Evolutionary conservation across 2,797 vertebrate species (phyloP).

Genomic region (Danio tinwini): DNA sequence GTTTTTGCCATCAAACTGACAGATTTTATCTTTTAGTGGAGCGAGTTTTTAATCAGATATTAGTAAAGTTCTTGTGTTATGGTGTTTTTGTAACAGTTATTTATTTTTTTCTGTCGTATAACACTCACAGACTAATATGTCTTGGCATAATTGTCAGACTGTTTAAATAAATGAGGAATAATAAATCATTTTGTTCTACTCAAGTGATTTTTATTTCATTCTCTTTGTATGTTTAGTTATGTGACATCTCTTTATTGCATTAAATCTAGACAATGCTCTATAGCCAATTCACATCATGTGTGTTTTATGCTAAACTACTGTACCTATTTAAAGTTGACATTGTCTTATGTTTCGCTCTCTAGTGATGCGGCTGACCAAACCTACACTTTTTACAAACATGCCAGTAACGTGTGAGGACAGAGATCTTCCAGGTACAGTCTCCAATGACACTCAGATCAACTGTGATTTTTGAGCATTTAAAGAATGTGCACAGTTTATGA

Average conservation of each 20-base stretch:
- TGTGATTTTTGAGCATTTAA: neutral
- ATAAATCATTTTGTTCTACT: neutral
- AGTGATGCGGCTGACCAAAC: slow-evolving; percentile 99
- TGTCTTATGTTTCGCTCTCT: slow-evolving; percentile 60
- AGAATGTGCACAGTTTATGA: neutral
- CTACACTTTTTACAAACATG: slow-evolving; percentile 97
- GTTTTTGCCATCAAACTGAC: neutral
- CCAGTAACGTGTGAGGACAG: slow-evolving; percentile 96
- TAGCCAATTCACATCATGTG: neutral
- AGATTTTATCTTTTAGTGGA: neutral
- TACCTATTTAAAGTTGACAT: neutral
- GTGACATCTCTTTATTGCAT: neutral
- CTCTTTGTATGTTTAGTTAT: neutral
- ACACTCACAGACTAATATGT: neutral
- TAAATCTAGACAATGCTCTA: neutral
- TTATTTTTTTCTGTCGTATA: neutral
- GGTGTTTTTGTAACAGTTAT: neutral
- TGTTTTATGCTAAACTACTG: neutral
- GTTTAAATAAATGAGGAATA: neutral
- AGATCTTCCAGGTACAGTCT: slow-evolving; percentile 93
- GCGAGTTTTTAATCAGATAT: neutral
- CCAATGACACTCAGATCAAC: neutral
- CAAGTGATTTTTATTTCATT: neutral
- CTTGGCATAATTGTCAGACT: neutral
- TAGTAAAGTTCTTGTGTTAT: too few species aligned